Percentiles rank a stretch among this genome's conserved stretches.
Conservation (phyloP, 1,140 invertebrate species). For the Megalopta genalis region DNA sequence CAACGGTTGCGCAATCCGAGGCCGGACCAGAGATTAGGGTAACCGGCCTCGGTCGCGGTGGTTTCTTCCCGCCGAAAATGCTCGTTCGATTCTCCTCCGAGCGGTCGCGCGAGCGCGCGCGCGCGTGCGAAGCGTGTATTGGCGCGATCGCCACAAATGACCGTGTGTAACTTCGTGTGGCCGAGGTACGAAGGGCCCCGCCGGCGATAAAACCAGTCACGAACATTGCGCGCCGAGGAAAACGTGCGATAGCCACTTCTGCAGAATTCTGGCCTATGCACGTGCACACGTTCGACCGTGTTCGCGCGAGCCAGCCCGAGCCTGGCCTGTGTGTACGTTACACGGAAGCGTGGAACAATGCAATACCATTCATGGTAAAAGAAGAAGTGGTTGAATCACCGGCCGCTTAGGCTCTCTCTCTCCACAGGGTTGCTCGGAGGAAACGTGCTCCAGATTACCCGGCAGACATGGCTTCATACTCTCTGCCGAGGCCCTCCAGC, state of each 20-base stretch:
- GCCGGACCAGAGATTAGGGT: neutral
- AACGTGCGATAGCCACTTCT: conserved; percentile 41
- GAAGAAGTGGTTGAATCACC: conserved; percentile 41
- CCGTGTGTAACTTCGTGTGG: neutral
- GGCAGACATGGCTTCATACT: too few relatives aligned
- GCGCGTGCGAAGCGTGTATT: neutral
- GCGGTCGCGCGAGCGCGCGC: neutral
- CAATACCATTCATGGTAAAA: conserved; percentile 45
- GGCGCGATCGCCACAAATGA: conserved; percentile 31
- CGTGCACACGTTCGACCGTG: neutral
- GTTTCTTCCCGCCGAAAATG: neutral
- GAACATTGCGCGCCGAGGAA: conserved; percentile 40
- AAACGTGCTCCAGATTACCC: neutral
- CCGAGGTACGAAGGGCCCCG: conserved; percentile 33
- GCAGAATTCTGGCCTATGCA: conserved; percentile 32
- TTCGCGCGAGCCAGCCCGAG: too few relatives aligned
- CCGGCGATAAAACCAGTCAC: conserved; percentile 53
- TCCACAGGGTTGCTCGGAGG: conserved; percentile 13
- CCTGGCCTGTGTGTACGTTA: conserved; percentile 1
- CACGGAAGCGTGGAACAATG: conserved; percentile 46
- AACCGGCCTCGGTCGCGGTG: neutral
- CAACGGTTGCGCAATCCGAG: neutral
- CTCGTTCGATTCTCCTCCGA: too few relatives aligned
- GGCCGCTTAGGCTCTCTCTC: neutral
- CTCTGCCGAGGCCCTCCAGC: too few relatives aligned